Percentiles rank a stretch among this genome's conserved stretches.
Conservation (phyloP, 2,888 invertebrate genomes). For the Thalpophila matura region DNA sequence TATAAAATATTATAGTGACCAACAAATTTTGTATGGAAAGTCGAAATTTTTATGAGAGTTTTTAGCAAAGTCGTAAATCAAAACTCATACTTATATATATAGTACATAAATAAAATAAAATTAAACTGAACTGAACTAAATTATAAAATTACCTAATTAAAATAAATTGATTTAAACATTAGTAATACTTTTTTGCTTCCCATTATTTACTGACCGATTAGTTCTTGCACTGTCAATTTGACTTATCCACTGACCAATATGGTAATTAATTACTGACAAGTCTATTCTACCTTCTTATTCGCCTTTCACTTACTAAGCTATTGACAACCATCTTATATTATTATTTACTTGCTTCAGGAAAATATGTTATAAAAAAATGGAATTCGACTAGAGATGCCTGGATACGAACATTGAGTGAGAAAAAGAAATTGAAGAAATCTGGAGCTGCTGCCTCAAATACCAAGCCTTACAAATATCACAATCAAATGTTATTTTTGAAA, state of each 20-base stretch:
- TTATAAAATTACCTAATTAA: slow-evolving; percentile 21
- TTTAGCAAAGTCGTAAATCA: slow-evolving; percentile 19
- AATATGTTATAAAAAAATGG: slow-evolving; percentile 11
- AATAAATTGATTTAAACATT: slow-evolving; percentile 20
- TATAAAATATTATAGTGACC: slow-evolving; percentile 15
- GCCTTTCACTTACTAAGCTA: slow-evolving; percentile 30
- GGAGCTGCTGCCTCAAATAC: slow-evolving; percentile 54
- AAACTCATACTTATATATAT: slow-evolving; percentile 14
- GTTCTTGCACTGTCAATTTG: slow-evolving; percentile 30
- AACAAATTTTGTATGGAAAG: slow-evolving; percentile 18
- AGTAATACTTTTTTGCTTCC: slow-evolving; percentile 36
- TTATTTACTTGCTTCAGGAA: slow-evolving; percentile 8
- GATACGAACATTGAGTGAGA: slow-evolving; percentile 5
- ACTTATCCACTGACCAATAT: slow-evolving; percentile 31
- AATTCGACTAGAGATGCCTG: slow-evolving; percentile 6
- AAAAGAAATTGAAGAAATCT: slow-evolving; percentile 43
- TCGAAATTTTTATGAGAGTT: slow-evolving; percentile 19
- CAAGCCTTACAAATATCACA: slow-evolving; percentile 58
- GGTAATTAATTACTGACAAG: slow-evolving; percentile 35
- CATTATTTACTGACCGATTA: slow-evolving; percentile 40
- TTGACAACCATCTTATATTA: slow-evolving; percentile 40
- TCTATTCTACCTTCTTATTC: slow-evolving; percentile 29
- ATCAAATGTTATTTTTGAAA: slow-evolving; percentile 61
- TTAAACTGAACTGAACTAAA: slow-evolving; percentile 21
- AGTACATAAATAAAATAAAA: slow-evolving; percentile 13